A percentile compares a stretch with the other conserved stretches of the same genome.
Conservation (phyloP, 2,888 invertebrate genomes). For the Microchrysa polita region DNA sequence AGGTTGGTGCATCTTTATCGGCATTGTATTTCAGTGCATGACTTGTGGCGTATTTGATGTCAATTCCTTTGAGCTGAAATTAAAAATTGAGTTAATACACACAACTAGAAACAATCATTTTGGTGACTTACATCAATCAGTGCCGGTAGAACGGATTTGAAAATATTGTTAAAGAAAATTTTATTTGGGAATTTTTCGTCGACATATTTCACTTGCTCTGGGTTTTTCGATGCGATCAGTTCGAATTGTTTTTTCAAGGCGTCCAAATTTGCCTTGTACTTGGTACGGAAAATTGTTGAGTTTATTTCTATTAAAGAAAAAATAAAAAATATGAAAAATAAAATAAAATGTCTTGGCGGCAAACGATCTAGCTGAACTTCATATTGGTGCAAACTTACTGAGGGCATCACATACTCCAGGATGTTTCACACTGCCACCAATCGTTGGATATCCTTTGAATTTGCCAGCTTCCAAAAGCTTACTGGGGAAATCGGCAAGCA, state of each 20-base stretch:
- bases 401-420: conserved; percentile 25
- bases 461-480: conserved; percentile 33
- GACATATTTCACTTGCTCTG: conserved; percentile 41
- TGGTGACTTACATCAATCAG: conserved; percentile 44
- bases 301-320: conserved; percentile 25
- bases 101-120: no score
- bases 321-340: neutral
- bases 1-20: conserved; percentile 52
- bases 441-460: conserved; percentile 41
- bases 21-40: conserved; percentile 44
- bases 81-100: neutral
- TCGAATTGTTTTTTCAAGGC: conserved; percentile 3
- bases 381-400: conserved; percentile 6
- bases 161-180: conserved; percentile 39
- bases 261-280: conserved; percentile 15
- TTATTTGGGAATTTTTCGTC: conserved; percentile 41
- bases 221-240: conserved; percentile 24
- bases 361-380: no score
- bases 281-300: conserved; percentile 10
- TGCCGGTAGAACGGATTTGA: conserved; percentile 40
- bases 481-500: conserved; percentile 35
- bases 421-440: conserved; percentile 44
- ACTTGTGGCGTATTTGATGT: conserved; percentile 43
- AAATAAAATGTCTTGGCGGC: no score
- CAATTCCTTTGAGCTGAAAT: conserved; percentile 35